Evolutionary conservation across 2,113 vertebrate genomes (phyloP), one percentile per base, ranked within the genome.

Genomic region (Myotis davidii): DNA sequence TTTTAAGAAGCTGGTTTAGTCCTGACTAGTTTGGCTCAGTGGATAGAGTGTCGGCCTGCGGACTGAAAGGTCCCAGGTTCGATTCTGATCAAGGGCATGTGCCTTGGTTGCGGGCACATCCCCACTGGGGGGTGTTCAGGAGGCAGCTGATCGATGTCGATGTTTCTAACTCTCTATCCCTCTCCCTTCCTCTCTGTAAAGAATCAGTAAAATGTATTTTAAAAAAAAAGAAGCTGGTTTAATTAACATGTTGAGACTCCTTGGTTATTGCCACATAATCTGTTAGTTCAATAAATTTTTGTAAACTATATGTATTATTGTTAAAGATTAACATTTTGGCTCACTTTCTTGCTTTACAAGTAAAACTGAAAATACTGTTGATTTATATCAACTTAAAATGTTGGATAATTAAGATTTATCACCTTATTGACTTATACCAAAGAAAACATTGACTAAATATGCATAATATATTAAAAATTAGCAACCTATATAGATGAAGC

Each of bases 281-380:
- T 61, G 7, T 17, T 59, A 95, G 20, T 85, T 85, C 52, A 90
- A 72, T 32, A 94, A 69, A 83, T 59, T 56, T 92, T 78, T 94
- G 23, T 59, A 79, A 11, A 79, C 18, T 88, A 0, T 79, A 84
- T 69, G 45, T 87, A 27, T 48, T 92, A 52, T 73, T 92, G 39
- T 61, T 92, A 88, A 91, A 86, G 54, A 65, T 56, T 92, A 96
- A 91, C 8, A 85, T 69, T 64, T 81, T 89, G 34, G 48, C 11
- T 89, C 12, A 94, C 5, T 25, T 27, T 96, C 88, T 87, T 93
- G 56, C 65, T 94, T 95, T 93, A 94, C 96, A 92, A 95, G 79
- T 76, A 78, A 96, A 73, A 77, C 42, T 61, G 67, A 85, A 90
- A 88, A 79, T 73, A 92, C 0, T 87, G 42, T 20, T 90, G 37